phyloP scores from a whole-genome alignment of 2,888 invertebrate genomes.

The Miltochrista miniata region DNA sequence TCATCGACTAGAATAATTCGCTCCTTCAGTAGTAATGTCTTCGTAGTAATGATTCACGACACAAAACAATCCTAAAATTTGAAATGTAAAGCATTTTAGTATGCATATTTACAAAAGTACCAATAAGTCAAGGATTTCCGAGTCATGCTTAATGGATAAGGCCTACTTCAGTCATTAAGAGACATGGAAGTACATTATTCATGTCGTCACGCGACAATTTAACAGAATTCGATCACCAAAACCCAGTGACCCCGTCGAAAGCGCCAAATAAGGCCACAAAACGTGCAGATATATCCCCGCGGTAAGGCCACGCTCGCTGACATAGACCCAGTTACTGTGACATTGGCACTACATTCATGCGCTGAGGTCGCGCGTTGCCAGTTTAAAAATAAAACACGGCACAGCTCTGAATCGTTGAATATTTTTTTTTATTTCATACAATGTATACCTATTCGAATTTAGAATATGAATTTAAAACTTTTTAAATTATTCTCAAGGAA shows the following conservation, averaged over 20 bases:
- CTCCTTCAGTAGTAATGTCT: constrained; percentile 6
- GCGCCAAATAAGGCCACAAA: constrained; percentile 56
- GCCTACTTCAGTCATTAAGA: background rate
- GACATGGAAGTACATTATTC: constrained; percentile 4
- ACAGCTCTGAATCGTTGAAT: constrained; percentile 47
- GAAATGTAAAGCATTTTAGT: too few relatives aligned
- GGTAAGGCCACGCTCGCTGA: constrained; percentile 71
- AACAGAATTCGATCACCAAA: constrained; percentile 32
- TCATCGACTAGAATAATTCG: constrained; percentile 11
- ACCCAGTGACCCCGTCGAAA: constrained; percentile 49
- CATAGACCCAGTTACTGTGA: constrained; percentile 80
- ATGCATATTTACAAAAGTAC: background rate
- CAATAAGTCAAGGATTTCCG: background rate
- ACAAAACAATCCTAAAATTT: background rate
- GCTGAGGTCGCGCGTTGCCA: constrained; percentile 73
- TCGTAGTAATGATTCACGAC: constrained; percentile 6
- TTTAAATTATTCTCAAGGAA: background rate
- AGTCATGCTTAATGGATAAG: background rate
- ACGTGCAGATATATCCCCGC: constrained; percentile 50
- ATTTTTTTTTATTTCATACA: constrained; percentile 40
- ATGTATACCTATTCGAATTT: background rate
- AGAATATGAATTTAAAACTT: background rate
- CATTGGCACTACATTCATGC: constrained; percentile 83
- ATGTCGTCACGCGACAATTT: constrained; percentile 11
- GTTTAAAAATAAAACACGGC: constrained; percentile 75